Evolutionary conservation across 2,113 vertebrate genomes (phyloP).

Genomic region (Perccottus glenii): DNA sequence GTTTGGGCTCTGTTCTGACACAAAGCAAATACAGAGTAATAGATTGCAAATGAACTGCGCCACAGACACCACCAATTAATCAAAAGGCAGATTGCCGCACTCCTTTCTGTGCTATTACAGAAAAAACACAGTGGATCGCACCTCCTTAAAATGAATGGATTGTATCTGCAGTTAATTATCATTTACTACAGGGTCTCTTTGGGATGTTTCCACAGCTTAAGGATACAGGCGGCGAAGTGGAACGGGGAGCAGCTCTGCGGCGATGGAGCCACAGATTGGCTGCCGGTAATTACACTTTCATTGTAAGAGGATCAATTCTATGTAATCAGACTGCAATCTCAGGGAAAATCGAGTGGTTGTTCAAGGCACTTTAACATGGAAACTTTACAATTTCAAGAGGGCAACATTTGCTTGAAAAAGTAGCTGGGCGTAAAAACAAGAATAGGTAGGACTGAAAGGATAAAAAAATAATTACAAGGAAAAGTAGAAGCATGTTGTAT

Average conservation of each 20-base stretch:
- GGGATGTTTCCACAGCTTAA: constrained; percentile 67
- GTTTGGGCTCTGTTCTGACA: constrained; percentile 74
- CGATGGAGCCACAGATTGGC: constrained; percentile 51
- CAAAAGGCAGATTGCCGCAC: constrained; percentile 66
- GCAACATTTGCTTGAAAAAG: constrained; percentile 26
- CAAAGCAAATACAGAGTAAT: constrained; percentile 77
- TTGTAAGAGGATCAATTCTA: constrained; percentile 67
- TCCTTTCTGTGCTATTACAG: constrained; percentile 46
- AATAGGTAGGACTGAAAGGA: neutral
- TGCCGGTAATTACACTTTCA: constrained; percentile 65
- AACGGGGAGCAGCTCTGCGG: constrained; percentile 50
- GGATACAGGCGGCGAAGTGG: constrained; percentile 62
- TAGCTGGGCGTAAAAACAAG: neutral
- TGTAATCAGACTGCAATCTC: constrained; percentile 60
- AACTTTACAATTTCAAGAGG: constrained; percentile 37
- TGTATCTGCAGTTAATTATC: constrained; percentile 76
- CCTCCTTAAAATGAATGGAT: constrained; percentile 73
- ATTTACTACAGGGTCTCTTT: constrained; percentile 68
- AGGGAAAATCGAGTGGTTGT: constrained; percentile 41
- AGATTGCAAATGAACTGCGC: constrained; percentile 78
- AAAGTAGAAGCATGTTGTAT: too few species aligned
- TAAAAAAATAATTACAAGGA: constrained; percentile 6
- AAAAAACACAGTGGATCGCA: constrained; percentile 49
- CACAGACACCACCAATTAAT: constrained; percentile 74
- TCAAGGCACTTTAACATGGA: constrained; percentile 41